Evolutionary conservation across 2,888 invertebrate species (phyloP), one percentile per base, ranked within the genome.

Genomic region (Cryptocephalus moraei): DNA sequence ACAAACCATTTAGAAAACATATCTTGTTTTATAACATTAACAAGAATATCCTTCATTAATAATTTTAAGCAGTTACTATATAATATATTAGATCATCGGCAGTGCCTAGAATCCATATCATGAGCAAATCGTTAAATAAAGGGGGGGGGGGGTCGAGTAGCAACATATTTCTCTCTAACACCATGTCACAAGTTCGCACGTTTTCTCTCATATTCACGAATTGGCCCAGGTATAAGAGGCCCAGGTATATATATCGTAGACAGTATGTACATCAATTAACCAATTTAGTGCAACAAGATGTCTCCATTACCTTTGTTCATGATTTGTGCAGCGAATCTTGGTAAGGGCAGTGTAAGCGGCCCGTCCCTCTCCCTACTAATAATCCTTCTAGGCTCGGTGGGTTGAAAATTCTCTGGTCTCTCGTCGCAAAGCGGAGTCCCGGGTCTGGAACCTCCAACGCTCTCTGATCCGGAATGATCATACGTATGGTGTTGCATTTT

Each of bases 381-480:
- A 3, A 14, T 13, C 14, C 43, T 43, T 49, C 89, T 77, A 13
- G 89, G 89, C 67, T 89, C 88, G 50, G 78, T 78, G 9, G 87
- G 87, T 50, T 77, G 71, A 52, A 82, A 75, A 61, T 79, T 78
- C 63, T 89, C 88, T 1, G 86, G 87, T 43, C 83, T 72, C 65
- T 90, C 90, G 68, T 90, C 89, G 60, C 86, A 85, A 46, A 90
- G 72, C 1, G 90, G 90, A 10, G 91, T 91, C 42, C 91, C 91
- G 2, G 90, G 89, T 48, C 91, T 76, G 9, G 88, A 88, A 52
- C 86, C 85, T 41, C 79, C 78, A 46, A 78, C 75, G 61, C 79
- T 78, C 56, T 80, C 80, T 33, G 76, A 77, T 47, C 78, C 78
- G 47, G 77, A 75, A 55, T 73, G 73, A 56, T 75, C 75, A 58